Base-by-base conservation (phyloP, 1,140 invertebrate species). In the Calliopsis andreniformis region DNA sequence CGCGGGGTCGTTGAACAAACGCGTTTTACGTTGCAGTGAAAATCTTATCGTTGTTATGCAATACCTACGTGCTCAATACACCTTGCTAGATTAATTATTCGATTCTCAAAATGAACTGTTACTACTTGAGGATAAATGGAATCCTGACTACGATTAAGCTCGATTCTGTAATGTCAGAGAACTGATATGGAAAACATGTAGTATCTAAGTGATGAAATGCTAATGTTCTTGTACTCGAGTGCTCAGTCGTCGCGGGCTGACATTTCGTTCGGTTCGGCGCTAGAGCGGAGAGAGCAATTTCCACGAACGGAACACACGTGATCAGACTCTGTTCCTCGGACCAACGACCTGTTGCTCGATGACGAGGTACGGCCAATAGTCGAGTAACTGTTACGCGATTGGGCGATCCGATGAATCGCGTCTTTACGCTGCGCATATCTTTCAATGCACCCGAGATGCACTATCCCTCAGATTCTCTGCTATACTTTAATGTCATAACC, bases 331-430 rank as follows among this genome's bases (percentile, higher is more conserved):
- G 67, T 80, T 78, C 79, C 80, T 72, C 82, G 85, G 80, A 85
- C 82, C 86, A 83, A 83, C 89, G 87, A 89, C 87, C 87, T 89
- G 88, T 90, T 90, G 88, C 87, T 71, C 80, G 71, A 62, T 64
- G 56, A 61, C 49, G 47, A 45, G 4, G 10, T 28, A 49, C 59
- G 78, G 59, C 75, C 82, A 82, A 87, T 85, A 80, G 67, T 69
- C 71, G 63, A 30, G 72, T 66, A 79, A 79, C 70, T 66, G 58
- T 61, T 72, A 51, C 43, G 53, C 82, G 82, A 87, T 87, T 84
- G 81, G 80, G 49, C 81, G 59, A 49, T 62, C 49, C 45, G 69
- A 28, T 63, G 63, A 62, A 78, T 56, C 42, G 58, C 47, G 51
- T 67, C 62, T 51, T 76, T 71, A 78, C 61, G 62, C 79, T 51